These are phyloP conservation scores for Oscarella lobularis DNA, from an alignment of 37 sponge, comb jelly and placozoan genomes.

Conservation along the genomic window DNA sequence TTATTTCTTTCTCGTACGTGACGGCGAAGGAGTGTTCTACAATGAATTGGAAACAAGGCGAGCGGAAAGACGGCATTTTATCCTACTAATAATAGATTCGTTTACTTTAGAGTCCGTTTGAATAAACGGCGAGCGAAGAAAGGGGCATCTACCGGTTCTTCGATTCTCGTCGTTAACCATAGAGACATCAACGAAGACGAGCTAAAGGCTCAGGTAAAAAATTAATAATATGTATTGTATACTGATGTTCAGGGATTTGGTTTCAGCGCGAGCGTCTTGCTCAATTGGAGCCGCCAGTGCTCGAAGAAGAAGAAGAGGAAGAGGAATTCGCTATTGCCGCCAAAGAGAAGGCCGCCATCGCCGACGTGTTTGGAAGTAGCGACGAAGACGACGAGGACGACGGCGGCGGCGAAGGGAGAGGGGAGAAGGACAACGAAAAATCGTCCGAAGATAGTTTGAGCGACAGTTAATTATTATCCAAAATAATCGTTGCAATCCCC, in stretches of 20 bases:
- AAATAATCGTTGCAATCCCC: neutral
- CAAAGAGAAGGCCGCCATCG: neutral
- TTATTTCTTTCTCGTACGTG: constrained; percentile 72
- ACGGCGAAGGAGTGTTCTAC: constrained; percentile 82
- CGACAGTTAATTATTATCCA: too few species aligned
- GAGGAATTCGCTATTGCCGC: neutral
- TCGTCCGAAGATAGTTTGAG: too few species aligned
- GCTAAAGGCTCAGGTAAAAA: constrained; percentile 38
- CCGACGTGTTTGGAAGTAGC: neutral
- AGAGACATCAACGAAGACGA: constrained; percentile 81
- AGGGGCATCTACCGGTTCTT: constrained; percentile 42
- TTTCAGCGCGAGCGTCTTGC: neutral
- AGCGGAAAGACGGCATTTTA: too few species aligned
- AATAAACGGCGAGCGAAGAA: constrained; percentile 72
- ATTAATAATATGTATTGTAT: neutral
- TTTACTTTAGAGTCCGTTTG: constrained; percentile 52
- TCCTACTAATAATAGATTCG: neutral
- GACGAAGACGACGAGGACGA: constrained; percentile 1
- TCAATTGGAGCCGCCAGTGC: neutral
- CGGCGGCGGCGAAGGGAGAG: neutral
- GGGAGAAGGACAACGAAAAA: too few species aligned
- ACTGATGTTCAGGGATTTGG: neutral
- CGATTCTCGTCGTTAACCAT: constrained; percentile 72
- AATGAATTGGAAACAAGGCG: constrained; percentile 93
- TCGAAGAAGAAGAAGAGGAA: neutral